phyloP scores from a whole-genome alignment of 2,797 vertebrate genomes.

The Oophaga sylvatica region DNA sequence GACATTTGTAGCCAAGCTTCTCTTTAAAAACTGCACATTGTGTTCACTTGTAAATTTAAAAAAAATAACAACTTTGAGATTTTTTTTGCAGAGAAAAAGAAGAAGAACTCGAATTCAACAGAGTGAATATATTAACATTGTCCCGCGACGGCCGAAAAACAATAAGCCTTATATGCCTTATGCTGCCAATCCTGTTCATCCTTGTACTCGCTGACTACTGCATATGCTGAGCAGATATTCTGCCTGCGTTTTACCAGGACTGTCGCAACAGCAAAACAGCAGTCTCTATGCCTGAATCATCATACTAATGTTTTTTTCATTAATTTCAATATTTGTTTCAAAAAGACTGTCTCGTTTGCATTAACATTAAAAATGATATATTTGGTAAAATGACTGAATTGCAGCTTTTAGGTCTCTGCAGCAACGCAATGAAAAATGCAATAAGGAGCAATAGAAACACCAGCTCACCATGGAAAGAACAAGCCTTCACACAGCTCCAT shows the following conservation, averaged over 20 bases:
- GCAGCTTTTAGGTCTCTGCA: no score
- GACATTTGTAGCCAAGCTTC: not conserved
- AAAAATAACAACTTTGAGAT: slow-evolving; percentile 26
- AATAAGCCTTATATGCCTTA: slow-evolving; percentile 72
- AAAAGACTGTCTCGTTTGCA: not conserved
- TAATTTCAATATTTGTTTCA: not conserved
- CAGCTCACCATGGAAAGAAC: no score
- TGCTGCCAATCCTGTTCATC: slow-evolving; percentile 70
- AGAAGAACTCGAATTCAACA: slow-evolving; percentile 70
- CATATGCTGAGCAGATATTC: not conserved
- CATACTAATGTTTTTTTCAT: not conserved
- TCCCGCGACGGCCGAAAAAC: slow-evolving; percentile 70
- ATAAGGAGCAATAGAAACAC: no score
- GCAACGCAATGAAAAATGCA: no score
- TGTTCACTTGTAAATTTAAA: not conserved
- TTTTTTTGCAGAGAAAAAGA: slow-evolving; percentile 67
- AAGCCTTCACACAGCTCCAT: no score
- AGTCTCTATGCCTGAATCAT: not conserved
- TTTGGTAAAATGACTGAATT: not conserved
- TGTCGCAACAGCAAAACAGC: not conserved
- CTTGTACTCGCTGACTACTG: slow-evolving; percentile 65
- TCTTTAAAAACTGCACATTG: not conserved
- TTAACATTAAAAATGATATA: not conserved
- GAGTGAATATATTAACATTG: slow-evolving; percentile 81
- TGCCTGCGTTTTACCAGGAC: not conserved